These are phyloP conservation scores for Phasianus colchicus DNA, from an alignment of 2,113 vertebrate species.

Conservation along the genomic window DNA sequence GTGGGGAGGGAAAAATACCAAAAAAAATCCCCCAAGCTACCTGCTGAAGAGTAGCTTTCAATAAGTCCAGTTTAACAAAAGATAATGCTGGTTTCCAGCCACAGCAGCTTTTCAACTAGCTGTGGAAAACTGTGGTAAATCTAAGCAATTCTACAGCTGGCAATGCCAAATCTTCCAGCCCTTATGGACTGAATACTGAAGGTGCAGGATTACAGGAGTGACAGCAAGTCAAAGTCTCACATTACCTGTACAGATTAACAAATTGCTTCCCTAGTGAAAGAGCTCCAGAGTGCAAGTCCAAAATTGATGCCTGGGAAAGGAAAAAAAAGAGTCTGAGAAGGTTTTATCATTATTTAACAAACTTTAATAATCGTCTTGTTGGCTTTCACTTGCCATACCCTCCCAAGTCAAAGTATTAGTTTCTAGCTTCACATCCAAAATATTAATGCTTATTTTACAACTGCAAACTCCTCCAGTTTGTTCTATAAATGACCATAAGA, in stretches of 20 bases:
- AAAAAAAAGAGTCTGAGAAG: not conserved
- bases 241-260: slow-evolving; percentile 96
- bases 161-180: not conserved
- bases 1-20: not conserved
- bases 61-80: not conserved
- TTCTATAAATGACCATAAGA: not conserved
- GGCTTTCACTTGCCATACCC: not conserved
- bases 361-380: not conserved
- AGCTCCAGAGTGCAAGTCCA: slow-evolving; percentile 96
- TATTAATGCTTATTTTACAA: not conserved
- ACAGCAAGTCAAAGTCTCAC: not conserved
- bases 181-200: not conserved
- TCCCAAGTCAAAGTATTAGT: not conserved
- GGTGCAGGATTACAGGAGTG: not conserved
- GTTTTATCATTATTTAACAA: slow-evolving; percentile 7
- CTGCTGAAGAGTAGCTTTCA: not conserved
- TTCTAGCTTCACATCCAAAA: not conserved
- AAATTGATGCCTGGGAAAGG: slow-evolving; percentile 89
- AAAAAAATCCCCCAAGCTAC: not conserved
- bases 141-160: not conserved
- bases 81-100: not conserved
- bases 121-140: not conserved
- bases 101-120: not conserved
- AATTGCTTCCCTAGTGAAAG: slow-evolving; percentile 95
- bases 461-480: not conserved